Evolutionary conservation across 30 jellyfish, hydroid and myxozoan genomes (phyloP).

Genomic region (Mastigias papua): DNA sequence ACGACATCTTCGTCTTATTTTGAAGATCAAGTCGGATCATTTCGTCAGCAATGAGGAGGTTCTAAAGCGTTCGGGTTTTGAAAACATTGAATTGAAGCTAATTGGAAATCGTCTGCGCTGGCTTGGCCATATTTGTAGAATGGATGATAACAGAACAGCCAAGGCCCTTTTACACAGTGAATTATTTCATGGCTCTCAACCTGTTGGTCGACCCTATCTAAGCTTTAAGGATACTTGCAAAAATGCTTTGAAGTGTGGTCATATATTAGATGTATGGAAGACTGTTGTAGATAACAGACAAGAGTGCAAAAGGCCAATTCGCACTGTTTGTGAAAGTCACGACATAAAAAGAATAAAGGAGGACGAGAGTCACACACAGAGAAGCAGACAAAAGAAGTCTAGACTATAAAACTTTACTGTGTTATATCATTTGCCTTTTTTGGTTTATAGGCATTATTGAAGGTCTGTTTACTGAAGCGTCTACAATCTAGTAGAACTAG

Average conservation of each 20-base stretch:
- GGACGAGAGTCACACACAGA: constrained; percentile 23
- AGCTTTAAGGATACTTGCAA: constrained; percentile 19
- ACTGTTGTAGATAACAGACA: constrained; percentile 30
- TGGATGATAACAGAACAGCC: too few relatives aligned
- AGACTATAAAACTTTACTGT: constrained; percentile 12
- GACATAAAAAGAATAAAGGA: constrained; percentile 7
- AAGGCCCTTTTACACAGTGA: too few relatives aligned
- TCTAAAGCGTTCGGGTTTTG: constrained; percentile 31
- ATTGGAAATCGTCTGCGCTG: constrained; percentile 32
- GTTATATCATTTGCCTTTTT: not conserved
- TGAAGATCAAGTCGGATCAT: constrained; percentile 28
- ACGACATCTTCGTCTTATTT: constrained; percentile 21
- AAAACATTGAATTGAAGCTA: constrained; percentile 8
- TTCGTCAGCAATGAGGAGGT: too few relatives aligned
- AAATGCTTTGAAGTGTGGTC: constrained; percentile 1
- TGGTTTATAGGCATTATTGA: constrained; percentile 1
- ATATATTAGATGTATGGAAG: not conserved
- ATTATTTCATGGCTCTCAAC: too few relatives aligned
- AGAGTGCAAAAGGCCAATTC: constrained; percentile 13
- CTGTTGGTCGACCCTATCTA: too few relatives aligned
- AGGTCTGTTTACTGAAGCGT: too few relatives aligned
- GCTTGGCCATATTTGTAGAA: too few relatives aligned
- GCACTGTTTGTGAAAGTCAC: constrained; percentile 25
- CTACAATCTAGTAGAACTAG: too few relatives aligned
- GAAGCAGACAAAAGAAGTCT: constrained; percentile 31